Conservation (phyloP, 2,888 invertebrate genomes). For the Digitonthophagus gazella region DNA sequence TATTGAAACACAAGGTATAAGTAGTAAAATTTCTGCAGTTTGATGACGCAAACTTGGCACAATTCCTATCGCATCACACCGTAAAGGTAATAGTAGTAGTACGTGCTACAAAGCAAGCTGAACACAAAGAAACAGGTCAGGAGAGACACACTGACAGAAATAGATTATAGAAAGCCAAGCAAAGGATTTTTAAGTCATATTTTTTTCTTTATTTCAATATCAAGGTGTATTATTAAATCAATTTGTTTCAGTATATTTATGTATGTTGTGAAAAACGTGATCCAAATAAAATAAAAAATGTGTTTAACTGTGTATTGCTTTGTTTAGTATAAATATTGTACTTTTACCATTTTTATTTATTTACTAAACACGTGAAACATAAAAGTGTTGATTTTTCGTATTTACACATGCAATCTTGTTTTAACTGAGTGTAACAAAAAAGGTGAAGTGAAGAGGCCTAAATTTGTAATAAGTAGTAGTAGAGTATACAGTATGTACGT, state of each 20-base stretch:
- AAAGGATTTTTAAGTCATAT: conserved; percentile 37
- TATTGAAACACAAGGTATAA: neutral
- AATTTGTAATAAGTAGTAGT: neutral
- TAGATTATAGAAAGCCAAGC: conserved; percentile 42
- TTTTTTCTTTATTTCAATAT: too few relatives aligned
- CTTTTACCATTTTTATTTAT: too few relatives aligned
- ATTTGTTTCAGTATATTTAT: neutral
- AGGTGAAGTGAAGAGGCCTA: neutral
- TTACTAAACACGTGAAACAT: too few relatives aligned
- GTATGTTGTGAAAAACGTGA: neutral
- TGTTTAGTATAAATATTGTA: neutral
- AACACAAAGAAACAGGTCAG: conserved; percentile 37
- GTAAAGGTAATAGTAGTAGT: neutral
- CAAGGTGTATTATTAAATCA: neutral
- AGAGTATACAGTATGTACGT: conserved; percentile 18
- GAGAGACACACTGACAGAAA: conserved; percentile 30
- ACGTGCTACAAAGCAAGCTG: conserved; percentile 45
- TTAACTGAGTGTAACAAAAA: neutral
- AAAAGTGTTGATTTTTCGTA: neutral
- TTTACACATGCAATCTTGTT: neutral
- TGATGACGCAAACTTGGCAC: conserved; percentile 9
- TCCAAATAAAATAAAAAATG: too few relatives aligned
- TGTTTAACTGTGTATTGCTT: conserved; percentile 1
- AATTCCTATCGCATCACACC: conserved; percentile 9
- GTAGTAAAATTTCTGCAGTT: conserved; percentile 10